Evolutionary conservation across 2,113 vertebrate genomes (phyloP), one percentile per base, ranked within the genome.

Genomic region (Psammodynastes pulverulentus): DNA sequence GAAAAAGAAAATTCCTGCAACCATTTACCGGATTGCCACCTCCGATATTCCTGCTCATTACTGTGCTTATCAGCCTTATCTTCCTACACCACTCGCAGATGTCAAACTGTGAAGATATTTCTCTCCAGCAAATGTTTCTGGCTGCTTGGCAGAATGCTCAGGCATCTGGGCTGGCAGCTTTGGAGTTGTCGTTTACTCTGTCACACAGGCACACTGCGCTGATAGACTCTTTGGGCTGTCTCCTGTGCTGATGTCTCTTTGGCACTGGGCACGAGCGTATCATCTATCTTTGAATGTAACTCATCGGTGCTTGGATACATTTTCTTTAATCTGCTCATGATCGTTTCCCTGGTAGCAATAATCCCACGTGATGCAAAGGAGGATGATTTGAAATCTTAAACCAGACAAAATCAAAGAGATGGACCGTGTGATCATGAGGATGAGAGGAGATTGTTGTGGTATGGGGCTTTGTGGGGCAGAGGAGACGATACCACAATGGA

Each of bases 21-120:
- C 1, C 24, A 3, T 94, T 89, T 89, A 93, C 9, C 0, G 4
- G 8, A 8, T 87, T 45, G 21, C 34, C 10, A 34, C 58, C 51
- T 46, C 85, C n/a, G 54, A 26, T 93, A 93, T 93, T 46, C 79
- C 48, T 91, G 13, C 90, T 96, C 72, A 92, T 87, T 90, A 92
- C 24, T 88, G 19, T 51, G 24, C 46, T 95, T 52, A 86, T 93
- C 48, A 5, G 91, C 58, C 72, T 96, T 92, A 93, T 93, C 84
- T 96, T 92, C 92, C 94, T 95, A 92, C 86, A 93, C 91, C 53
- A 95, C 89, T 92, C 91, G 62, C 53, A 94, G 9, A 93, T 94
- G 96, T 96, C 94, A 96, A 95, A 95, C 89, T 94, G 15, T 84
- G 39, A 53, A 94, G 84, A 72, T 95, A 94, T 72, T 92, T 96